Conservation (phyloP, 2,113 vertebrate species). For the Triplophysa tibetana region DNA sequence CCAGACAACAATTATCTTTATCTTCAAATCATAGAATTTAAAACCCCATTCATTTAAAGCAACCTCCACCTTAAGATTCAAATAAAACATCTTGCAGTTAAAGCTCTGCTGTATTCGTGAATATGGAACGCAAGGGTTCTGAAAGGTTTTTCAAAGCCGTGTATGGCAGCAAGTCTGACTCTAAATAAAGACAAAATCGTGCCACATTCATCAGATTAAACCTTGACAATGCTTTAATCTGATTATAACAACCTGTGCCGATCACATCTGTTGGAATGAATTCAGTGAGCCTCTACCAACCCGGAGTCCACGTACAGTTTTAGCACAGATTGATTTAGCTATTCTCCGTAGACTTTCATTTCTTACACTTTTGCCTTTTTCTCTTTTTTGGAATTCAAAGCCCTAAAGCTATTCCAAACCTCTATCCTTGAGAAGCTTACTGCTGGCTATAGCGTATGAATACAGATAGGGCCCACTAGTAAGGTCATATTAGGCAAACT, state of each 20-base stretch:
- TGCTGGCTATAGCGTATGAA: constrained; percentile 48
- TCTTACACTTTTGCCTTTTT: constrained; percentile 40
- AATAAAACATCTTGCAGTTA: background rate
- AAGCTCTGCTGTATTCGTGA: background rate
- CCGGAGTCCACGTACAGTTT: constrained; percentile 13
- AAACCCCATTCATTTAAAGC: no score
- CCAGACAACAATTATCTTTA: no score
- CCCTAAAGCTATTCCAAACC: constrained; percentile 53
- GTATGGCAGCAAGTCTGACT: background rate
- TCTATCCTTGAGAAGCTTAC: constrained; percentile 54
- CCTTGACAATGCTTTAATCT: constrained; percentile 36
- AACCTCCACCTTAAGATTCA: no score
- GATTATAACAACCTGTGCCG: constrained; percentile 43
- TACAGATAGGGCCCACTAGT: constrained; percentile 40
- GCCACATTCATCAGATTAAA: constrained; percentile 35
- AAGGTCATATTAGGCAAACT: constrained; percentile 42
- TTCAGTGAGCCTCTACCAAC: constrained; percentile 6
- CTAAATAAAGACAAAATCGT: constrained; percentile 35
- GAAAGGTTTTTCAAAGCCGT: background rate
- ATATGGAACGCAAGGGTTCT: background rate
- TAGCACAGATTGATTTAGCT: constrained; percentile 20
- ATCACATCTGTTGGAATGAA: constrained; percentile 47
- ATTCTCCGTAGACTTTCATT: constrained; percentile 32
- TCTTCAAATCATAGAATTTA: no score
- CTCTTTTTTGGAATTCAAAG: constrained; percentile 46